Base-by-base conservation (phyloP, 2,113 vertebrate genomes). In the Brachypodius melanocephalos region DNA sequence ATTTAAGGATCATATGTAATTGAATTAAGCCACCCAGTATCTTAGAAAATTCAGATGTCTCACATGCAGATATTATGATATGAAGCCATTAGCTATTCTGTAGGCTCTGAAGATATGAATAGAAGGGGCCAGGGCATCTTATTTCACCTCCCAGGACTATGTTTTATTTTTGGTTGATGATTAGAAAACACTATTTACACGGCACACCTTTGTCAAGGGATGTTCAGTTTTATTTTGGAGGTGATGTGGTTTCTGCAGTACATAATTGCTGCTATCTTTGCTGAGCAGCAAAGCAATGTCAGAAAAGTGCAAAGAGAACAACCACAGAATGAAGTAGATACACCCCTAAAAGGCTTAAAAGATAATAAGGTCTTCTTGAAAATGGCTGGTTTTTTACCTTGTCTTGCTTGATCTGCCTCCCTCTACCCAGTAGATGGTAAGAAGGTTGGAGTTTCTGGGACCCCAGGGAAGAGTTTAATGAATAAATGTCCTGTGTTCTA, bases 391-490 rank as follows among this genome's bases (percentile, higher is more conserved):
- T 68, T 69, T 85, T 90, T 58, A 2, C 52, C 38, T 66, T 91
- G 14, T 74, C 54, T 91, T 94, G 55, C 43, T 57, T 83, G 54
- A 88, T 88, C 36, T 78, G 40, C 32, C 10, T 90, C 16, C 25
- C 66, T 34, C 32, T 89, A 32, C 57, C 57, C 54, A 38, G 29
- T 58, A 32, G 40, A 34, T 57, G 85, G 69, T 14, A 82, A 63
- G 52, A 93, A 91, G 38, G 25, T 10, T 93, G 62, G 62, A 96
- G 58, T 76, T 95, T 73, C 58, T 88, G 85, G 45, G 87, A 93
- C 92, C 84, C 78, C 62, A 94, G 93, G 87, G 90, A 95, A 91
- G 85, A 91, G 84, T 96, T 93, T 87, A 97, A 96, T 94, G 90
- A 94, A 88, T 94, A 88, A 91, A 71, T 78, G 84, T 95, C 68